Conservation (phyloP, 2,888 invertebrate genomes). For the Euplexia lucipara region DNA sequence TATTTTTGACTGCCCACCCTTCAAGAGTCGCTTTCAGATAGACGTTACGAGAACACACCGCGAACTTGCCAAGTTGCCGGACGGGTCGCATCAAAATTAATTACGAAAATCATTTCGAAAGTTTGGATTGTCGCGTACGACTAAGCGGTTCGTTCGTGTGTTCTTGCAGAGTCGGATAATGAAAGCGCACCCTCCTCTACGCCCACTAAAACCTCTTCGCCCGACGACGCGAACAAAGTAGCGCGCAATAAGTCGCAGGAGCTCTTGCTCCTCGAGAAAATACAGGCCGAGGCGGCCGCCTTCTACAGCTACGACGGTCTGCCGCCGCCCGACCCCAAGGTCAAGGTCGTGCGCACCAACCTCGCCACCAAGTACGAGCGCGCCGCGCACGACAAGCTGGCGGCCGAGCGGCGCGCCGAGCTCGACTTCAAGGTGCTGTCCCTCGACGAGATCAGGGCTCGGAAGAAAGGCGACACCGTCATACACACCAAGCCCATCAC, state of each 20-base stretch:
- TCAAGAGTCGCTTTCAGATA: slow-evolving; percentile 82
- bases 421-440: slow-evolving; percentile 88
- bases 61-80: slow-evolving; percentile 71
- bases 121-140: slow-evolving; percentile 65
- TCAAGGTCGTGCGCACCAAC: slow-evolving; percentile 77
- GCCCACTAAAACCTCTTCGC: slow-evolving; percentile 87
- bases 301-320: slow-evolving; percentile 92
- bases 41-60: slow-evolving; percentile 83
- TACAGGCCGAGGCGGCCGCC: slow-evolving; percentile 94
- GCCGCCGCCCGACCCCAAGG: slow-evolving; percentile 68
- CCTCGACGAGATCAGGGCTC: slow-evolving; percentile 88
- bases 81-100: slow-evolving; percentile 87
- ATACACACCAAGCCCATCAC: slow-evolving; percentile 78
- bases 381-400: slow-evolving; percentile 82
- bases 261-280: slow-evolving; percentile 92
- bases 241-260: slow-evolving; percentile 92
- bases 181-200: slow-evolving; percentile 93
- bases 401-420: slow-evolving; percentile 70
- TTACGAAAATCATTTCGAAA: slow-evolving; percentile 87
- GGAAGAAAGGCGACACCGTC: slow-evolving; percentile 76
- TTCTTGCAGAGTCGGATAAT: slow-evolving; percentile 95
- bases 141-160: slow-evolving; percentile 88
- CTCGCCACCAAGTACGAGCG: slow-evolving; percentile 85
- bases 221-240: slow-evolving; percentile 75
- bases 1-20: slow-evolving; percentile 88